Evolutionary conservation across 2,888 invertebrate genomes (phyloP), one percentile per base, ranked within the genome.

Genomic region (Itoplectis maculator): DNA sequence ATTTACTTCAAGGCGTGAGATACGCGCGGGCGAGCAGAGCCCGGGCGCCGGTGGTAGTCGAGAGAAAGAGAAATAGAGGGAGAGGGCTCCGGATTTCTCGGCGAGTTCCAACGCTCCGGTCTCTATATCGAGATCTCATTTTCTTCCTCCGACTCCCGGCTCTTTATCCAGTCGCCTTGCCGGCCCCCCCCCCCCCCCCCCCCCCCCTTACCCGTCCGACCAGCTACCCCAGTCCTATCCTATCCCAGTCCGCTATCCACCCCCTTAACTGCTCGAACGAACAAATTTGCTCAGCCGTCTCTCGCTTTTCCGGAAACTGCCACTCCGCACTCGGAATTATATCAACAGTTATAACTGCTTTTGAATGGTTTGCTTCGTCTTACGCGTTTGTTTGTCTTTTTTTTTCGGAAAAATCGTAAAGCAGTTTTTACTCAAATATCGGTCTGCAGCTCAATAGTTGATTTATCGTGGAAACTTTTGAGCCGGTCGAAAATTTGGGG

Each of bases 1-100:
- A 92, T 92, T 92, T 90, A 79, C 88, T 88, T 87, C 85, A 89
- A 86, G 86, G 86, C 72, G 81, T 84, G 85, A 88, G 85, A 82
- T 81, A 82, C 85, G 82, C 79, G 83, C 86, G 78, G 73, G 72
- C 51, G 61, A 81, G 74, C 78, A 29, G 23, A 13, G 72, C 76
- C 69, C 63, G 29, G 79, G 79, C 79, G 69, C 59, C 37, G 29
- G 29, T 15, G 59, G 73, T 74, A 54, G 51, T 74, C 51, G 81
- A 81, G 77, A 74, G 77, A 73, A n/a, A n/a, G n/a, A n/a, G n/a
- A n/a, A n/a, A n/a, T n/a, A n/a, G n/a, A n/a, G n/a, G n/a, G 81
- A 81, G 77, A 69, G 77, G 69, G 72, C 45, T 81, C 54, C 81
- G 80, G 83, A 81, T 82, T 83, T 81, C 81, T 78, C 77, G 76